Base-by-base conservation (phyloP, 2,888 invertebrate genomes). In the Brassicogethes aeneus region DNA sequence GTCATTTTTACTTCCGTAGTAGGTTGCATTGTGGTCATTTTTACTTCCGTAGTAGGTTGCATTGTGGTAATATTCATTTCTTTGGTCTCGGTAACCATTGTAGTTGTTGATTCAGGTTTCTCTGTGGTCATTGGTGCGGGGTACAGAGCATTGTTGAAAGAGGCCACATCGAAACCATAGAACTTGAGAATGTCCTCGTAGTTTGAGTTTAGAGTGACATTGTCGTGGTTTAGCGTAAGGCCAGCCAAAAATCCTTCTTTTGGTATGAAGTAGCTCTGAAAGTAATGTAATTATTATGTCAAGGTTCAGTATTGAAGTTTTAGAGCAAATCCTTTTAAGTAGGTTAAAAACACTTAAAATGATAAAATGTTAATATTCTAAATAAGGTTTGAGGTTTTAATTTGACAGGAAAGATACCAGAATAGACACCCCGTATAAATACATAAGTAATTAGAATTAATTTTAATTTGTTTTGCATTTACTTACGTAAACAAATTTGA, bases 161-260 rank as follows among this genome's bases (percentile, higher is more conserved):
- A 60, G 17, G 79, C 77, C 41, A 86, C 71, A 64, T 88, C 85
- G 55, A 85, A 90, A 1, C 89, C 89, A 56, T 89, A 89, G 63
- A 87, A 88, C 48, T 77, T 72, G 23, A 90, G 62, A 36, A 85
- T 72, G 29, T 78, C 76, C 63, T 82, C 81, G 59, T 85, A 89
- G 46, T 79, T 79, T n/a, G 77, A 72, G 29, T 79, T 79, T 35
- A 90, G 76, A 3, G 79, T 80, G 0, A 87, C 82, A 59, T 86
- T 85, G 55, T 83, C 84, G 46, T 82, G 80, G 64, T 83, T 89
- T 31, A 90, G 70, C 5, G 85, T 85, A 43, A 89, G 67, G 1
- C 89, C 89, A 10, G 85, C 85, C 2, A 89, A 70, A 48, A 88
- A 88, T 30, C 88, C 88, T 59, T 89, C 86, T 55, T 81, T 79